Conservation (phyloP, 2,888 invertebrate species). For the Oligia strigilis region DNA sequence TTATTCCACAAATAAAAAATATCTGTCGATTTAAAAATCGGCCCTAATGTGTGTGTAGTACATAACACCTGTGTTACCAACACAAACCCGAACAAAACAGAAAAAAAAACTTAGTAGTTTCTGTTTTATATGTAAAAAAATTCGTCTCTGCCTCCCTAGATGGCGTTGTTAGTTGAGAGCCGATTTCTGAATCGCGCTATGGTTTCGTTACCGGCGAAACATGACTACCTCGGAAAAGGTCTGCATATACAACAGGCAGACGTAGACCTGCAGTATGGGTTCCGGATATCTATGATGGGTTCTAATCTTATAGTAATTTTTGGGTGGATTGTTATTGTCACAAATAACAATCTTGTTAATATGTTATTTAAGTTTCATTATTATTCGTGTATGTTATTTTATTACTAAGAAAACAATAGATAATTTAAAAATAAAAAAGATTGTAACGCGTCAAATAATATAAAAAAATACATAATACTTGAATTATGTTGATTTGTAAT, state of each 20-base stretch:
- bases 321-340: slow-evolving; percentile 17
- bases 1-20: background rate
- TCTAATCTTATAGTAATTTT: slow-evolving; percentile 21
- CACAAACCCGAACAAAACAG: background rate
- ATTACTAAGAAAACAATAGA: background rate
- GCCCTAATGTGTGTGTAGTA: background rate
- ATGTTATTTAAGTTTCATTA: background rate
- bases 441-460: background rate
- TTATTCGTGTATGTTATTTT: background rate
- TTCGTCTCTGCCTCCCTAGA: slow-evolving; percentile 4
- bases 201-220: slow-evolving; percentile 36
- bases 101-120: background rate
- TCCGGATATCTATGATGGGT: background rate
- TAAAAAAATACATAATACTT: background rate
- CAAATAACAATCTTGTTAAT: slow-evolving; percentile 11
- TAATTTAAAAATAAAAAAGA: background rate
- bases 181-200: slow-evolving; percentile 45
- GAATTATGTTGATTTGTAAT: background rate
- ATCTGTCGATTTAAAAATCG: background rate
- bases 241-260: background rate
- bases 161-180: slow-evolving; percentile 30
- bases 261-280: background rate
- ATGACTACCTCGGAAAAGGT: slow-evolving; percentile 4
- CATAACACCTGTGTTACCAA: background rate
- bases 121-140: background rate